Conservation (phyloP, 2,888 invertebrate genomes). For the Drosophila neotestacea region DNA sequence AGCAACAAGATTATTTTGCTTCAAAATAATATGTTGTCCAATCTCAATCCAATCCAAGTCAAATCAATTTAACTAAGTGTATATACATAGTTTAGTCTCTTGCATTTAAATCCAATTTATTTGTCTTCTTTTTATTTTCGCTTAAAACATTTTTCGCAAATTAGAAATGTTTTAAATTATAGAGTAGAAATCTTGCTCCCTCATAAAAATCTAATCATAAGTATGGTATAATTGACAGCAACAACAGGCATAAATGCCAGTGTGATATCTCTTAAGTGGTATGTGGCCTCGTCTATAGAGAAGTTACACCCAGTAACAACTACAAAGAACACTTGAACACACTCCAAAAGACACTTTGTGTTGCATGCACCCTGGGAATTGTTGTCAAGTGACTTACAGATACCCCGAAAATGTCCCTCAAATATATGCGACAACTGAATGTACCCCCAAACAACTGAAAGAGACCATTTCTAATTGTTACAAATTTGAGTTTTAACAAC, state of each 20-base stretch:
- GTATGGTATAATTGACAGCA: conserved; percentile 48
- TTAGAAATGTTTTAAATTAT: conserved; percentile 24
- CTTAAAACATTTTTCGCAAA: conserved; percentile 28
- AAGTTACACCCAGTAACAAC: conserved; percentile 39
- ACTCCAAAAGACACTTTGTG: conserved; percentile 30
- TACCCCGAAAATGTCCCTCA: conserved; percentile 18
- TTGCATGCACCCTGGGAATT: conserved; percentile 45
- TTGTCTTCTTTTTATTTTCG: conserved; percentile 9
- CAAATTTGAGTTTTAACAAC: conserved; percentile 47
- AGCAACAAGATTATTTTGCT: conserved; percentile 15
- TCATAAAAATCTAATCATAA: conserved; percentile 4
- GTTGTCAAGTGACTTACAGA: conserved; percentile 40
- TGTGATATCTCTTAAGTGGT: conserved; percentile 51
- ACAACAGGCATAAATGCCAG: conserved; percentile 38
- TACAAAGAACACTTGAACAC: conserved; percentile 37
- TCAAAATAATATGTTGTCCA: neutral
- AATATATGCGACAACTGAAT: neutral
- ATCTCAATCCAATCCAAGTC: too few species aligned
- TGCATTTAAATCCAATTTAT: too few species aligned
- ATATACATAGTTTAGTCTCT: too few species aligned
- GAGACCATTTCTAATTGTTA: conserved; percentile 44
- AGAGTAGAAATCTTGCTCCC: neutral
- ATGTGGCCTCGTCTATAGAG: conserved; percentile 30
- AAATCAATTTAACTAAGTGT: too few species aligned
- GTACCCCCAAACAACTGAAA: neutral